Evolutionary conservation across 2,888 invertebrate species (phyloP).

Genomic region (Dicyrtoma fusca): DNA sequence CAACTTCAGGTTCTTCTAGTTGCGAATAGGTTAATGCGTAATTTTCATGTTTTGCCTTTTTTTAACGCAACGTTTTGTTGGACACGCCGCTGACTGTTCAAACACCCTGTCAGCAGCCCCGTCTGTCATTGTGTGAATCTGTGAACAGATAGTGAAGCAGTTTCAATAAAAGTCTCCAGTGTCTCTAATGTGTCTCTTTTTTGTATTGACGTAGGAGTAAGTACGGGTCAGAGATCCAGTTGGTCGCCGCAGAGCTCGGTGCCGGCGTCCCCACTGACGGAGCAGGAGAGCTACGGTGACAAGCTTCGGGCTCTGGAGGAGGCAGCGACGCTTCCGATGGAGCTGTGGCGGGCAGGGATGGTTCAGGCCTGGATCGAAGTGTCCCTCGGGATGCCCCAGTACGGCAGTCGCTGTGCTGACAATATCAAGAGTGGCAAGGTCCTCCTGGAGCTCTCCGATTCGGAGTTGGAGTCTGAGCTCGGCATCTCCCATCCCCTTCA

Average conservation of each 20-base stretch:
- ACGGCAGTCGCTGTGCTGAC: constrained; percentile 84
- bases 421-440: constrained; percentile 97
- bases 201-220: constrained; percentile 2
- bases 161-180: too few species aligned
- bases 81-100: too few species aligned
- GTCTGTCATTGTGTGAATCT: too few species aligned
- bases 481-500: constrained; percentile 93
- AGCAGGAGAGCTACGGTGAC: constrained; percentile 72
- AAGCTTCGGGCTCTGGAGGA: constrained; percentile 75
- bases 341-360: constrained; percentile 89
- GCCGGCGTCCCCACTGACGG: constrained; percentile 66
- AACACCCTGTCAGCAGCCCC: too few species aligned
- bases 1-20: too few species aligned
- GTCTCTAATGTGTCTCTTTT: too few species aligned
- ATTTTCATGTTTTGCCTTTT: too few species aligned
- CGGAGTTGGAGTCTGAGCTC: constrained; percentile 86
- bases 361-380: constrained; percentile 94
- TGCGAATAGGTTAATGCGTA: too few species aligned
- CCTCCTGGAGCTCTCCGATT: constrained; percentile 85
- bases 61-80: too few species aligned
- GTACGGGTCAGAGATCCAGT: constrained; percentile 53
- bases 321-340: constrained; percentile 78
- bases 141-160: too few species aligned
- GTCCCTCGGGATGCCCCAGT: constrained; percentile 91
- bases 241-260: constrained; percentile 57